phyloP scores from a whole-genome alignment of 2,888 invertebrate species.

The Cantharis lateralis region DNA sequence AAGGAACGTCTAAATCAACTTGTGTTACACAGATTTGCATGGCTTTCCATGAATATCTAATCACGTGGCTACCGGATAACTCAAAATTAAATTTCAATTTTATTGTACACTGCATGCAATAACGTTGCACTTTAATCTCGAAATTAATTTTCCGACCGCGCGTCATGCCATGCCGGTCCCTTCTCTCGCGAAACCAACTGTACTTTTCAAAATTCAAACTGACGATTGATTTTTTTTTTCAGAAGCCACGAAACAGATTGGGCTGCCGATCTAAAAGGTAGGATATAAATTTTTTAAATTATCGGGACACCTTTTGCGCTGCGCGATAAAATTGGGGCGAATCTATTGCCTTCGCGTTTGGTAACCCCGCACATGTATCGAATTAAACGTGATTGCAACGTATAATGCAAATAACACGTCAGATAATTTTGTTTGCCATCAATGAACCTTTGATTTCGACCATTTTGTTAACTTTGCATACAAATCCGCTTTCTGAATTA shows the following conservation, averaged over 20 bases:
- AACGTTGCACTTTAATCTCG: not conserved
- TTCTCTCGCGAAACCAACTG: not conserved
- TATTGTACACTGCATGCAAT: not conserved
- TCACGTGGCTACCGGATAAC: conserved; percentile 23
- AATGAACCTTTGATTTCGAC: not conserved
- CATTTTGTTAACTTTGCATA: conserved; percentile 2
- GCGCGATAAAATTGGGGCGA: not conserved
- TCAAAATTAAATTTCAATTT: conserved; percentile 26
- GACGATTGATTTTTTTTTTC: not conserved
- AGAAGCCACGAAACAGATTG: not conserved
- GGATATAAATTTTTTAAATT: not conserved
- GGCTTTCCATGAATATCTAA: conserved; percentile 30
- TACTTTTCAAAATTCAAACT: not conserved
- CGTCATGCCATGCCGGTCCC: not conserved
- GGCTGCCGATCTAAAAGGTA: not conserved
- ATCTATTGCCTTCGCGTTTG: not conserved
- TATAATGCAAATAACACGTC: not conserved
- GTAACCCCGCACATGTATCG: not conserved
- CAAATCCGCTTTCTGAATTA: conserved; percentile 1
- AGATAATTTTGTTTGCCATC: not conserved
- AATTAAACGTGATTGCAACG: not conserved
- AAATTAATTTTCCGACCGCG: not conserved
- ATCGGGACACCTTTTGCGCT: not conserved
- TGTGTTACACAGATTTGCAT: conserved; percentile 10
- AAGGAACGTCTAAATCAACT: conserved; percentile 15